Percentiles rank a stretch among this genome's conserved stretches.
phyloP scores from a whole-genome alignment of 1,140 invertebrate species.

The Papilio polytes region DNA sequence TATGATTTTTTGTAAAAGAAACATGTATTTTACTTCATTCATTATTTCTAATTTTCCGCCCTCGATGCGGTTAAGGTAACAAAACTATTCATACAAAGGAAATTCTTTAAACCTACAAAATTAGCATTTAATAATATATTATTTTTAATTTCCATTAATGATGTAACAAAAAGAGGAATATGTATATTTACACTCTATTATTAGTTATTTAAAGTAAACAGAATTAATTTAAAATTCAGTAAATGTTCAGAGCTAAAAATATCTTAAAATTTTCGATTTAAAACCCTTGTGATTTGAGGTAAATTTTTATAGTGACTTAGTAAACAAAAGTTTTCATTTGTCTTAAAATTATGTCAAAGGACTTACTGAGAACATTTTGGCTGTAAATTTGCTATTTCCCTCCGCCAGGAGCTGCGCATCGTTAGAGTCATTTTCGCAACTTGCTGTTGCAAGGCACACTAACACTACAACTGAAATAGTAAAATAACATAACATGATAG shows the following conservation, averaged over 20 bases:
- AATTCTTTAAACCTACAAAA: neutral
- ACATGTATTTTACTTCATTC: neutral
- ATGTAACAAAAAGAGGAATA: too few relatives aligned
- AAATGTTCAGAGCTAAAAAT: too few relatives aligned
- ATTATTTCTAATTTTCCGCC: neutral
- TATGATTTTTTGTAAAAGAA: neutral
- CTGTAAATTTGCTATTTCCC: slow-evolving; percentile 22
- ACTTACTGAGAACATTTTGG: slow-evolving; percentile 8
- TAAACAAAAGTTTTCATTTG: too few relatives aligned
- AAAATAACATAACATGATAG: neutral
- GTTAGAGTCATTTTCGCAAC: neutral
- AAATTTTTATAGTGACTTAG: too few relatives aligned
- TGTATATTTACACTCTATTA: too few relatives aligned
- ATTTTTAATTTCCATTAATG: too few relatives aligned
- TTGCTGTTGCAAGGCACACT: neutral
- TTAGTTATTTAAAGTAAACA: too few relatives aligned
- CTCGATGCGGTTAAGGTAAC: neutral
- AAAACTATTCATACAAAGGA: neutral
- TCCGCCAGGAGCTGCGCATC: neutral
- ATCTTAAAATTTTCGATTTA: too few relatives aligned
- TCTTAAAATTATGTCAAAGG: neutral
- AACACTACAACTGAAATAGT: slow-evolving; percentile 11
- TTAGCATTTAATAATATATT: neutral
- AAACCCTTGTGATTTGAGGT: too few relatives aligned
- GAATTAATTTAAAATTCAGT: too few relatives aligned